These are phyloP conservation scores for Eupeodes corollae DNA, from an alignment of 1,140 invertebrate species.

Conservation along the genomic window DNA sequence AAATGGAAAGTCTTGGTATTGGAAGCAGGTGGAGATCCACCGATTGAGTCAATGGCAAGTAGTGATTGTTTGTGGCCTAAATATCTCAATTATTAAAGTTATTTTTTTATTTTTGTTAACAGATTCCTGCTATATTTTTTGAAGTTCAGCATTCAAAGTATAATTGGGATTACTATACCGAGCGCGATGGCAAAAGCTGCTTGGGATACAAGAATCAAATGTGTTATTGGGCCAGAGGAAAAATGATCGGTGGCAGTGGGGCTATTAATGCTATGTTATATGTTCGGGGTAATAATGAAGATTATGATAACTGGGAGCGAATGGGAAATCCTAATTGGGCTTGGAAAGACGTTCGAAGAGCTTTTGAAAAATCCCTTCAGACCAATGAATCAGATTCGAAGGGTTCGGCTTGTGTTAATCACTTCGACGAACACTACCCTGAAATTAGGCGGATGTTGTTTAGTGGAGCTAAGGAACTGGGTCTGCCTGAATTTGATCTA, in stretches of 20 bases:
- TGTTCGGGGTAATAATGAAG: constrained; percentile 48
- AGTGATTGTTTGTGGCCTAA: neutral
- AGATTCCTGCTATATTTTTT: constrained; percentile 1
- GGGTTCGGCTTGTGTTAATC: constrained; percentile 42
- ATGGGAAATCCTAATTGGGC: constrained; percentile 47
- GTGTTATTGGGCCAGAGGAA: constrained; percentile 45
- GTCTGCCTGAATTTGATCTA: constrained; percentile 36
- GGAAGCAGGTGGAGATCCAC: constrained; percentile 44
- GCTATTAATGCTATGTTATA: constrained; percentile 59
- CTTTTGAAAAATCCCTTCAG: constrained; percentile 50
- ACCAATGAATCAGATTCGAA: constrained; percentile 42
- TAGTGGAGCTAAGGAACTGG: constrained; percentile 21
- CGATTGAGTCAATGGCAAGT: constrained; percentile 37
- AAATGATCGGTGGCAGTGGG: constrained; percentile 51
- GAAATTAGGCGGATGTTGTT: constrained; percentile 26
- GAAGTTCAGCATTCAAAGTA: constrained; percentile 1
- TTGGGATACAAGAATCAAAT: constrained; percentile 18
- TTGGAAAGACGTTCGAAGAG: constrained; percentile 53
- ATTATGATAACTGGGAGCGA: constrained; percentile 50
- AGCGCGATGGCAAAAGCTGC: constrained; percentile 5
- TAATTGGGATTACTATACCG: constrained; percentile 9
- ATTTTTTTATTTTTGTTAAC: neutral
- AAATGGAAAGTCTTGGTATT: constrained; percentile 42
- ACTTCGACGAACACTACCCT: constrained; percentile 22
- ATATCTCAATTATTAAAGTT: neutral